These are phyloP conservation scores for Spicauda simplicius DNA, from an alignment of 2,888 invertebrate genomes.

Conservation along the genomic window DNA sequence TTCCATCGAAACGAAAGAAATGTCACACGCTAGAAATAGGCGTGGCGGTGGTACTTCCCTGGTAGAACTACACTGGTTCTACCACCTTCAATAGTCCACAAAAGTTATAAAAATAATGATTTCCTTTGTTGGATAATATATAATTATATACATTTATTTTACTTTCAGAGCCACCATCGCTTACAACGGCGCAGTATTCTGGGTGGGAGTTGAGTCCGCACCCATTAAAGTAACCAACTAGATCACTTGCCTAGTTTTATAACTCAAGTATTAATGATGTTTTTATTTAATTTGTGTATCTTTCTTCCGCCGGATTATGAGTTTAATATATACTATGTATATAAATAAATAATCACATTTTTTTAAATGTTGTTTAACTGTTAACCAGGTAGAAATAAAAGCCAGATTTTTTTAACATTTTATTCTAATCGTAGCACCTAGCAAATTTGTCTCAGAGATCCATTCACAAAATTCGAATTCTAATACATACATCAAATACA, in stretches of 20 bases:
- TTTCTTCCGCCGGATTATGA: slow-evolving; percentile 35
- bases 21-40: too few species aligned
- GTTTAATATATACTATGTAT: slow-evolving; percentile 34
- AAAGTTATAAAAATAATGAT: too few species aligned
- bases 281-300: slow-evolving; percentile 21
- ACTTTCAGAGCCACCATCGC: slow-evolving; percentile 88
- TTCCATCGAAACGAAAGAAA: too few species aligned
- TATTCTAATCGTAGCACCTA: slow-evolving; percentile 78
- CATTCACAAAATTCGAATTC: slow-evolving; percentile 48
- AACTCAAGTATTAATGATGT: slow-evolving; percentile 18
- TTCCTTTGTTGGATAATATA: too few species aligned
- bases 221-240: slow-evolving; percentile 80
- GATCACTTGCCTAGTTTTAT: slow-evolving; percentile 26
- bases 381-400: slow-evolving; percentile 7
- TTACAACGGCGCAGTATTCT: slow-evolving; percentile 88
- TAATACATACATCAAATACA: slow-evolving; percentile 33
- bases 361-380: neutral
- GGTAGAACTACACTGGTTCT: too few species aligned
- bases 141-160: slow-evolving; percentile 35
- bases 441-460: slow-evolving; percentile 72
- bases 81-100: too few species aligned
- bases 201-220: slow-evolving; percentile 88
- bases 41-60: too few species aligned
- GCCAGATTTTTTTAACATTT: slow-evolving; percentile 55
- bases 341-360: slow-evolving; percentile 9